Evolutionary conservation across 2,113 vertebrate genomes (phyloP).

Genomic region (Limnothrissa miodon): DNA sequence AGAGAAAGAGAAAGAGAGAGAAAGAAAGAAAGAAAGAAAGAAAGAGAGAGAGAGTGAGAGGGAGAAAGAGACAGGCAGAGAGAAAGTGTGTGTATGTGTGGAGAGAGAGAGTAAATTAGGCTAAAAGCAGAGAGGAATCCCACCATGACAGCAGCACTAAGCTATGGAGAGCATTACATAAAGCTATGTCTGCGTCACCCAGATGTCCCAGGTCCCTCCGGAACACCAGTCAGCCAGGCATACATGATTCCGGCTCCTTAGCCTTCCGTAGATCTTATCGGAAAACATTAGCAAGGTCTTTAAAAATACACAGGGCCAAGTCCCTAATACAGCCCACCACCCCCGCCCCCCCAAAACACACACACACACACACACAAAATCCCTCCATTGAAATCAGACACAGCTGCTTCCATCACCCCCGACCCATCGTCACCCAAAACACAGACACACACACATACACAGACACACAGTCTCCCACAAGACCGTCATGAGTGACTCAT

Average conservation of each 20-base stretch:
- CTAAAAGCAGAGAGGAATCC: not conserved
- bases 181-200: slow-evolving; percentile 20
- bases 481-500: not conserved
- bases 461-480: not conserved
- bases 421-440: not conserved
- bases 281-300: slow-evolving; percentile 40
- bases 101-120: not conserved
- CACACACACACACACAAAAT: not conserved
- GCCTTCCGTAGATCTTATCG: slow-evolving; percentile 27
- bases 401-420: not conserved
- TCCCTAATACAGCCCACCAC: not conserved
- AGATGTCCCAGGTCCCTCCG: slow-evolving; percentile 9
- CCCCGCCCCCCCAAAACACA: not conserved
- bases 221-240: not conserved
- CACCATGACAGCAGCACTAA: slow-evolving; percentile 20
- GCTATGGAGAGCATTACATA: slow-evolving; percentile 32
- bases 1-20: too few relatives aligned
- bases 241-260: not conserved
- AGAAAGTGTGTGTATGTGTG: not conserved
- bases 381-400: slow-evolving; percentile 19
- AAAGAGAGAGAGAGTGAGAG: not conserved
- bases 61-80: not conserved
- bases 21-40: not conserved
- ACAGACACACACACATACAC: slow-evolving; percentile 10
- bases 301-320: slow-evolving; percentile 33